These are phyloP conservation scores for Scytalopus superciliaris DNA, from an alignment of 2,113 vertebrate genomes.

Conservation along the genomic window DNA sequence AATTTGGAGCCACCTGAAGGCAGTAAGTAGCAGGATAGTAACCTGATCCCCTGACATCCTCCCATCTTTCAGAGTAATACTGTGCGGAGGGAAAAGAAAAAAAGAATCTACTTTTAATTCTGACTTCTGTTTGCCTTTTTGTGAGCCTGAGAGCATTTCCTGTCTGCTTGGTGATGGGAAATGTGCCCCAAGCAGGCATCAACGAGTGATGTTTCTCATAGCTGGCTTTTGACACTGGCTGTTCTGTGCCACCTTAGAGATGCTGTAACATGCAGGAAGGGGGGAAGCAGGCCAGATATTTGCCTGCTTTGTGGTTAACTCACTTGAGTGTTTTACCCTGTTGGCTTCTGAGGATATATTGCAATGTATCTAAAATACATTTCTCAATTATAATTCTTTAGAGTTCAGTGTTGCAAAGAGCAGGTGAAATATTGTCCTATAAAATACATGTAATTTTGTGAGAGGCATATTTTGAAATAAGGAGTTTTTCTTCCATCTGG, in stretches of 20 bases:
- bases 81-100: neutral
- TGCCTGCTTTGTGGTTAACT: neutral
- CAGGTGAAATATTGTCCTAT: neutral
- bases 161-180: constrained; percentile 63
- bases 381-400: neutral
- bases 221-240: neutral
- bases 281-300: neutral
- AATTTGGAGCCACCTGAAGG: constrained; percentile 71
- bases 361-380: neutral
- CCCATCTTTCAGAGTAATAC: constrained; percentile 41
- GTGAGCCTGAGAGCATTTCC: constrained; percentile 64
- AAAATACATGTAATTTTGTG: neutral
- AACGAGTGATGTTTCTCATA: constrained; percentile 41
- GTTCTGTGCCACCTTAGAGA: neutral
- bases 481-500: neutral
- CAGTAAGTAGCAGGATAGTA: constrained; percentile 49
- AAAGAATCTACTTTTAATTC: constrained; percentile 57
- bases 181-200: constrained; percentile 17
- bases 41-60: constrained; percentile 54
- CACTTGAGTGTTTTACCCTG: neutral
- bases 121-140: constrained; percentile 64
- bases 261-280: neutral
- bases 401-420: neutral
- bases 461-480: neutral
- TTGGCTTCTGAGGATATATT: neutral